A percentile compares a stretch with the other conserved stretches of the same genome.
These are phyloP conservation scores for Parnassius glacialis DNA, from an alignment of 2,888 invertebrate species.

Conservation along the genomic window DNA sequence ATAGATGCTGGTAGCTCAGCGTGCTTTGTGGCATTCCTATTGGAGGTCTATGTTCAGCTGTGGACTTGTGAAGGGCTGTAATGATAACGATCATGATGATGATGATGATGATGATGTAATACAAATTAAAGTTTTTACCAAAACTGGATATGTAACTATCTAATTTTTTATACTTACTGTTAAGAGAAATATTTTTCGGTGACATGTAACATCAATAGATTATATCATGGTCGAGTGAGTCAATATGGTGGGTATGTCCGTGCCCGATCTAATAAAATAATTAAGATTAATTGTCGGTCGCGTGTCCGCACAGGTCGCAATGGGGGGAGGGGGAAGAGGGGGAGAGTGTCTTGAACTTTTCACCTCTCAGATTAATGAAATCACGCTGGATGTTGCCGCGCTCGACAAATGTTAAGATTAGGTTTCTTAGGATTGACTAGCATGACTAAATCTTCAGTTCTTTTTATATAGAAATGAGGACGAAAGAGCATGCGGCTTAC, in stretches of 20 bases:
- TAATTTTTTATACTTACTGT: no score
- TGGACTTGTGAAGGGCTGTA: no score
- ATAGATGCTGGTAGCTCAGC: no score
- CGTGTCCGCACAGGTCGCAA: slow-evolving; percentile 32
- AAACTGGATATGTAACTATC: no score
- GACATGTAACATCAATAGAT: background rate
- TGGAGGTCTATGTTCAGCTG: no score
- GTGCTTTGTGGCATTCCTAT: no score
- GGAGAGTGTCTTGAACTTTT: slow-evolving; percentile 55
- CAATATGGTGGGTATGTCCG: slow-evolving; percentile 35
- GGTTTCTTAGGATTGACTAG: background rate
- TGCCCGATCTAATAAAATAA: slow-evolving; percentile 53
- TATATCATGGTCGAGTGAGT: slow-evolving; percentile 37
- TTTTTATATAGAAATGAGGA: no score
- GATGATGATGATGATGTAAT: background rate
- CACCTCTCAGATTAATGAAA: slow-evolving; percentile 62
- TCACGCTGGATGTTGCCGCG: slow-evolving; percentile 40
- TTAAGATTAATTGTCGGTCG: slow-evolving; percentile 53
- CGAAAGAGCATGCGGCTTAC: no score
- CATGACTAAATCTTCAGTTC: background rate
- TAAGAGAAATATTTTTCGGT: background rate
- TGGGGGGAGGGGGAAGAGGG: slow-evolving; percentile 37
- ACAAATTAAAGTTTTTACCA: no score
- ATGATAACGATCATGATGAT: background rate
- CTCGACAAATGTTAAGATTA: slow-evolving; percentile 17